A percentile compares a stretch with the other conserved stretches of the same genome.
Evolutionary conservation across 2,888 invertebrate species (phyloP).

Genomic region (Pyrgus malvae): DNA sequence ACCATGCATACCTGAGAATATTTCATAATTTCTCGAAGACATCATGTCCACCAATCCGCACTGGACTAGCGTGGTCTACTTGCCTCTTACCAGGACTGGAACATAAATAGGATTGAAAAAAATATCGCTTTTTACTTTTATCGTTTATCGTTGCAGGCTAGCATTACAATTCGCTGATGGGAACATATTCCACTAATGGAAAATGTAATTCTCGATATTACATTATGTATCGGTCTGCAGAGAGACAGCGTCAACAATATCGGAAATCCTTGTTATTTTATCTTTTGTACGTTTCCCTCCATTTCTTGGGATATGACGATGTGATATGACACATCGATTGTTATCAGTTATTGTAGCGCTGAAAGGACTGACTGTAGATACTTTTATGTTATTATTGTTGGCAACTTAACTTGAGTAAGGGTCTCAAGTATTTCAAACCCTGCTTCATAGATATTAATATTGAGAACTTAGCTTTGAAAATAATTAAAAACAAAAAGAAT

Average conservation of each 20-base stretch:
- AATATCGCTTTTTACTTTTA: neutral
- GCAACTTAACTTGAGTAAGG: too few relatives aligned
- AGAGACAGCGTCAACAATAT: conserved; percentile 22
- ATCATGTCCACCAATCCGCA: too few relatives aligned
- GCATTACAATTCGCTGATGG: neutral
- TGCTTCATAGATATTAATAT: too few relatives aligned
- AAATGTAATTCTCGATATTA: conserved; percentile 26
- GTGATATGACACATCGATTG: conserved; percentile 12
- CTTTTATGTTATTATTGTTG: neutral
- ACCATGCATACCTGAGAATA: too few relatives aligned
- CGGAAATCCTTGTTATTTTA: conserved; percentile 15
- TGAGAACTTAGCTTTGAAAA: too few relatives aligned
- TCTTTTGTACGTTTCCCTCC: conserved; percentile 15
- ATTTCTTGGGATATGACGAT: neutral
- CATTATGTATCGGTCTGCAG: conserved; percentile 21
- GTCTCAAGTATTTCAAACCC: too few relatives aligned
- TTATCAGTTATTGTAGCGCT: neutral
- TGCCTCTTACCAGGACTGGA: too few relatives aligned
- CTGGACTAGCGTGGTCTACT: too few relatives aligned
- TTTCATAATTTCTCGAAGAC: too few relatives aligned
- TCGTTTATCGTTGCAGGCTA: neutral
- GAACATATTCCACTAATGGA: conserved; percentile 24
- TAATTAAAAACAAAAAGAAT: too few relatives aligned
- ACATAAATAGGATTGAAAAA: too few relatives aligned
- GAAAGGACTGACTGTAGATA: neutral